Conservation (phyloP, 2,888 invertebrate species). For the Notocelia uddmanniana region DNA sequence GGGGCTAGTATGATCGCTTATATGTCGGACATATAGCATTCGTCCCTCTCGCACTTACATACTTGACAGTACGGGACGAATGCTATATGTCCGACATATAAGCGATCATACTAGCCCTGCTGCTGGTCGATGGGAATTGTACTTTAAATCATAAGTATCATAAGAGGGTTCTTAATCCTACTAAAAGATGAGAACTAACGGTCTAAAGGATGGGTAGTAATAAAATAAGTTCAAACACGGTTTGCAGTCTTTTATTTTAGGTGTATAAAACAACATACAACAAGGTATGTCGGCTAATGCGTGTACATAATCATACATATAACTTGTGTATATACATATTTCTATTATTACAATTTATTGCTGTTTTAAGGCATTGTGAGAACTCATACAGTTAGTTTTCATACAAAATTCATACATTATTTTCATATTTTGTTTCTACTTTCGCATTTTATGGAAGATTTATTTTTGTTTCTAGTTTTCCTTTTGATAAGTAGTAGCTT, state of each 20-base stretch:
- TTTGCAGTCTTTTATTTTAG: conserved; percentile 15
- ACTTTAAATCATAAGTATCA: too few relatives aligned
- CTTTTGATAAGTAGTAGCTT: conserved; percentile 2
- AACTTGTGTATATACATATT: conserved; percentile 5
- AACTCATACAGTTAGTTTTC: conserved; percentile 8
- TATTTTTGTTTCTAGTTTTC: not conserved
- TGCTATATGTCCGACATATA: too few relatives aligned
- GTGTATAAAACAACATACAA: conserved; percentile 13
- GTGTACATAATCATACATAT: not conserved
- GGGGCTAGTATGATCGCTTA: too few relatives aligned
- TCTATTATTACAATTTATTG: conserved; percentile 6
- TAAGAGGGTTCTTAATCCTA: too few relatives aligned
- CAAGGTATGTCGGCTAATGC: not conserved
- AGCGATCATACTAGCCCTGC: too few relatives aligned
- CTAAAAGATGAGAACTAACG: too few relatives aligned
- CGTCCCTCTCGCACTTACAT: too few relatives aligned
- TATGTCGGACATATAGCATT: too few relatives aligned
- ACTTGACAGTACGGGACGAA: too few relatives aligned
- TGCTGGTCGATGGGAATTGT: too few relatives aligned
- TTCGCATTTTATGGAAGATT: too few relatives aligned
- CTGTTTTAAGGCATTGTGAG: conserved; percentile 1
- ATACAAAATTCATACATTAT: not conserved
- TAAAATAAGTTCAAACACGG: not conserved
- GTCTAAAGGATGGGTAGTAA: not conserved
- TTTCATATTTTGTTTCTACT: too few relatives aligned